Evolutionary conservation across 2,797 vertebrate species (phyloP), one percentile per base, ranked within the genome.

Genomic region (Peromyscus aztecus): DNA sequence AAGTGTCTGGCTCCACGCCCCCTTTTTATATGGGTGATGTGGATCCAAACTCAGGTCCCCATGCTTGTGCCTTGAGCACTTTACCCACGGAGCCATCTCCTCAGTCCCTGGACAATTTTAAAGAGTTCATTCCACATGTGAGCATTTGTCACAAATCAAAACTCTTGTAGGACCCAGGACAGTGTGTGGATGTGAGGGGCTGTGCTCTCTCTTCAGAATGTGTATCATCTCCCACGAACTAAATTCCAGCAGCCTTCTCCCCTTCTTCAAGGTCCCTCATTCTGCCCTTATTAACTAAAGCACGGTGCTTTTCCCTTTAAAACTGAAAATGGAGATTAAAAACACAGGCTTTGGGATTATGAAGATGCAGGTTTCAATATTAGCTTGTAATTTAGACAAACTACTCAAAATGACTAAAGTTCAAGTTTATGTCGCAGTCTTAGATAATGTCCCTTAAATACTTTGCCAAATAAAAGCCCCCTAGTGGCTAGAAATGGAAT

Each of bases 401-500:
- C 57, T 67, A 78, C 43, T 87, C 0, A 71, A 77, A 91, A 93
- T 73, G 76, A 85, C 4, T 40, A 0, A 57, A 81, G 10, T 95
- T 89, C 31, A 24, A 37, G 0, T 52, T 23, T 80, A 40, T 77
- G 29, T 31, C 21, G 24, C 10, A 46, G 49, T 49, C 16, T 69
- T 69, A n/a, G n/a, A 77, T 34, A 80, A 73, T 34, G 4, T 57
- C 8, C 61, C 82, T 94, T 55, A 93, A 93, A 69, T 80, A 89
- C 4, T 61, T 95, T 23, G 65, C 16, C 31, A 76, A 92, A 57
- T 61, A 49, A 13, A 49, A 43, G 88, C 19, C 67, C 82, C 71
- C n/a, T 80, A 10, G 59, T 88, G 57, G 24, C 16, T 90, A 80
- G 49, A 92, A 65, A 59, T 24, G n/a, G 57, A 75, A 78, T 65